Evolutionary conservation across 2,113 vertebrate genomes (phyloP).

Genomic region (Hymenochirus boettgeri): DNA sequence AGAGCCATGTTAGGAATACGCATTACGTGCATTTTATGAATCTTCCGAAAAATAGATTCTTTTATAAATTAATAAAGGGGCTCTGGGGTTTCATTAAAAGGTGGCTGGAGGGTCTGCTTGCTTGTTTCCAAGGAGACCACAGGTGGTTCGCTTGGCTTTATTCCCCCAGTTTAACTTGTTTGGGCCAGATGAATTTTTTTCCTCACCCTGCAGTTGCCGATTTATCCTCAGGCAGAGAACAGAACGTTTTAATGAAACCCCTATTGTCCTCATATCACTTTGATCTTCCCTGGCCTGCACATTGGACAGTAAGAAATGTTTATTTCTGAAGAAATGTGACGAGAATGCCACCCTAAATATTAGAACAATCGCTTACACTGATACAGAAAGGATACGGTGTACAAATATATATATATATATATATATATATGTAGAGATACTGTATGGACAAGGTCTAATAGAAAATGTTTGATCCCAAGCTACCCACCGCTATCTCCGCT

Average conservation of each 20-base stretch:
- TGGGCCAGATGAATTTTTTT: conserved; percentile 78
- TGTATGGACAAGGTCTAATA: too few species aligned
- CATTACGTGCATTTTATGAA: conserved; percentile 79
- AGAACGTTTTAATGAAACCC: conserved; percentile 87
- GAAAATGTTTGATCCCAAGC: too few species aligned
- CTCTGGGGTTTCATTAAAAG: conserved; percentile 94
- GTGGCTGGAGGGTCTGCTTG: conserved; percentile 85
- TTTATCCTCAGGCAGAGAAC: conserved; percentile 74
- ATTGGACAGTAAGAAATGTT: conserved; percentile 64
- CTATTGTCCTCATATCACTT: conserved; percentile 81
- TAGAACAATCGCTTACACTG: conserved; percentile 42
- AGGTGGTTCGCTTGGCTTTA: conserved; percentile 76
- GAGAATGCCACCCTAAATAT: conserved; percentile 60
- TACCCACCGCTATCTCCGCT: too few species aligned
- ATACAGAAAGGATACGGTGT: too few species aligned
- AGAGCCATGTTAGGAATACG: conserved; percentile 72
- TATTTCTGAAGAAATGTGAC: conserved; percentile 61
- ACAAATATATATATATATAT: too few species aligned
- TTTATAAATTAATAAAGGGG: conserved; percentile 89
- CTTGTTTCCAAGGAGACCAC: conserved; percentile 87
- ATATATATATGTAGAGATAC: too few species aligned
- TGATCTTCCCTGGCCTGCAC: conserved; percentile 74
- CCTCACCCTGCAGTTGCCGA: conserved; percentile 66
- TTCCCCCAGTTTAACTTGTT: conserved; percentile 80
- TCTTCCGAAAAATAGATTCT: conserved; percentile 83